These are phyloP conservation scores for Megalonaias nervosa DNA, from an alignment of 1,140 invertebrate genomes.

Conservation along the genomic window DNA sequence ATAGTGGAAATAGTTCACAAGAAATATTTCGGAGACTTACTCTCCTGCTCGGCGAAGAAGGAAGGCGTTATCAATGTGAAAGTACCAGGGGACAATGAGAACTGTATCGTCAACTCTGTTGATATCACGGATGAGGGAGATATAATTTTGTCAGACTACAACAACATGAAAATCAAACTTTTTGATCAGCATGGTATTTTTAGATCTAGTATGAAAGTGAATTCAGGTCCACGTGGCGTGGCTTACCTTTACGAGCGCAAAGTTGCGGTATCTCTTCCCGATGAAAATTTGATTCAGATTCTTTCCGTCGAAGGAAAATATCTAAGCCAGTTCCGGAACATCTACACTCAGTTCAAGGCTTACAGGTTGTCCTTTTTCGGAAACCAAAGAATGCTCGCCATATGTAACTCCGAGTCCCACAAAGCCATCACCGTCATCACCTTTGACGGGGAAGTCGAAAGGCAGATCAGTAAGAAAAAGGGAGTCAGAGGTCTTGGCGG, in stretches of 20 bases:
- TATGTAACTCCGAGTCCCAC: constrained; percentile 23
- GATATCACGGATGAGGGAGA: constrained; percentile 29
- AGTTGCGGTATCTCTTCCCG: constrained; percentile 29
- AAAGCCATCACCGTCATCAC: constrained; percentile 23
- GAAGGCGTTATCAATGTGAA: constrained; percentile 29
- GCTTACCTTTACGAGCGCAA: constrained; percentile 23
- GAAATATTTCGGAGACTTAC: constrained; percentile 1
- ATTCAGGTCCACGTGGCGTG: constrained; percentile 27
- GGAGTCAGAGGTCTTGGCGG: constrained; percentile 31
- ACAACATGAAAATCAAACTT: constrained; percentile 27
- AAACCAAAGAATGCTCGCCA: constrained; percentile 21
- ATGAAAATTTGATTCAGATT: constrained; percentile 31
- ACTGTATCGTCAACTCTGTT: constrained; percentile 34
- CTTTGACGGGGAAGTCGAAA: constrained; percentile 25
- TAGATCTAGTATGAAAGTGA: constrained; percentile 23
- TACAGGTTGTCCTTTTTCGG: constrained; percentile 26
- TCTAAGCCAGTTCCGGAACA: constrained; percentile 14
- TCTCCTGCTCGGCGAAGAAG: constrained; percentile 32
- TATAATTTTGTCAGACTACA: constrained; percentile 33
- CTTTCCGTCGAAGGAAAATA: constrained; percentile 30
- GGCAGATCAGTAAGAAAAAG: constrained; percentile 25
- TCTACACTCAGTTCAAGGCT: constrained; percentile 27
- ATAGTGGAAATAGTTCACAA: no score
- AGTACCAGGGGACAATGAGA: constrained; percentile 28
- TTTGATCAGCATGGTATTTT: constrained; percentile 33